Conservation (phyloP, 2,888 invertebrate genomes). For the Anthoptus insignis region DNA sequence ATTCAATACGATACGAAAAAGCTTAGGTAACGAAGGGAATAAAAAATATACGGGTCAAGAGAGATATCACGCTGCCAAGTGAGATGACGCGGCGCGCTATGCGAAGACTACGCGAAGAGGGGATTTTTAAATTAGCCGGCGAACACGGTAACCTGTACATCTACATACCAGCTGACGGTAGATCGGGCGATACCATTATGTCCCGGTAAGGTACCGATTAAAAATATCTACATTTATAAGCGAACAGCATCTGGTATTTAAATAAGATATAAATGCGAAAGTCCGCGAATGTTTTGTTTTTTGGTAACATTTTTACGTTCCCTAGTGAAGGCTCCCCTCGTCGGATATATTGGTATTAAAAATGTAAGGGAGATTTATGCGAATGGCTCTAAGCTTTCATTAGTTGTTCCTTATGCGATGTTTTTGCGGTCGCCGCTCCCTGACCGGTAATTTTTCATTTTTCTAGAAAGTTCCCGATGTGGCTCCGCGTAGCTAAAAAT, state of each 20-base stretch:
- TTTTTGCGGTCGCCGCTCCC: constrained; percentile 83
- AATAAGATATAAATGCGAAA: constrained; percentile 84
- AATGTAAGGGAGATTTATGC: constrained; percentile 87
- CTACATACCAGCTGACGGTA: constrained; percentile 85
- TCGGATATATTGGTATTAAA: constrained; percentile 86
- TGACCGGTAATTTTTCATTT: constrained; percentile 87
- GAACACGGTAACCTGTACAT: constrained; percentile 78
- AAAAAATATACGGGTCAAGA: constrained; percentile 81
- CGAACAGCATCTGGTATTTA: constrained; percentile 85
- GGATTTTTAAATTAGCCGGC: constrained; percentile 82
- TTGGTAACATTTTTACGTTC: constrained; percentile 71
- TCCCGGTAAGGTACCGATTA: constrained; percentile 85
- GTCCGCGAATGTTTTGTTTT: constrained; percentile 80
- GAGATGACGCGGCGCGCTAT: constrained; percentile 66
- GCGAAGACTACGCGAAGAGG: constrained; percentile 63
- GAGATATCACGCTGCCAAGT: constrained; percentile 77
- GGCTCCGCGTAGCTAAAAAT: constrained; percentile 72
- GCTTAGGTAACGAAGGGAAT: constrained; percentile 83
- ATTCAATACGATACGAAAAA: constrained; percentile 82
- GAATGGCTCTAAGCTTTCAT: constrained; percentile 87
- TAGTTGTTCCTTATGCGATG: constrained; percentile 84
- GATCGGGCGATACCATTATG: constrained; percentile 85
- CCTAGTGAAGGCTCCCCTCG: constrained; percentile 77
- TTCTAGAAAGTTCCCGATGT: constrained; percentile 81
- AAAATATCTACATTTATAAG: constrained; percentile 84